phyloP scores from a whole-genome alignment of 2,113 vertebrate species.

The Eublepharis macularius region DNA sequence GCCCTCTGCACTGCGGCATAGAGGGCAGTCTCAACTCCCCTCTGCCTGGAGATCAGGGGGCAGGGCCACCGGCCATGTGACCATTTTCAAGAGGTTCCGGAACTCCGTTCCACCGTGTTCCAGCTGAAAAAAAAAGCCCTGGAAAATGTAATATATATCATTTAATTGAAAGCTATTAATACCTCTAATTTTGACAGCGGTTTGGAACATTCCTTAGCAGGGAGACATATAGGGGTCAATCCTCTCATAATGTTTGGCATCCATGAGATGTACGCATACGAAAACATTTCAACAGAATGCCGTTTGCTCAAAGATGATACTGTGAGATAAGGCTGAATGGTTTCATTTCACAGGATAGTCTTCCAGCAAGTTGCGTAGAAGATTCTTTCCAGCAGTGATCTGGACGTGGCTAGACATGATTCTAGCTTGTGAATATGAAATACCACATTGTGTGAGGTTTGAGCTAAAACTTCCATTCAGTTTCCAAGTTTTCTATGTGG shows the following conservation, averaged over 20 bases:
- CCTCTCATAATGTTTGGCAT: slow-evolving; percentile 16
- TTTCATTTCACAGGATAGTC: slow-evolving; percentile 3
- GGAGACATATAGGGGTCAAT: slow-evolving; percentile 2
- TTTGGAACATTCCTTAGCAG: slow-evolving; percentile 12
- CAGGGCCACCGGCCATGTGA: too few species aligned
- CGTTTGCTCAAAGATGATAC: slow-evolving; percentile 16
- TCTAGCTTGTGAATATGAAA: neutral
- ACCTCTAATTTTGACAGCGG: neutral
- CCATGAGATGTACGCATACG: neutral
- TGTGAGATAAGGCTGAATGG: neutral
- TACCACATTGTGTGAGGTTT: neutral
- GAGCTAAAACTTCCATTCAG: neutral
- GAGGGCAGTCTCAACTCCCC: too few species aligned
- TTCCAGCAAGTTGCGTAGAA: neutral
- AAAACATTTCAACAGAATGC: slow-evolving; percentile 15
- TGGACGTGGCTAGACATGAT: neutral
- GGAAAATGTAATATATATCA: neutral
- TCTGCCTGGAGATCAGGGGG: too few species aligned
- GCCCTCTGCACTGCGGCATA: too few species aligned
- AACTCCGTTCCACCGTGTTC: too few species aligned
- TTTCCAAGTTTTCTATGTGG: neutral
- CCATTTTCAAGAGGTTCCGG: too few species aligned
- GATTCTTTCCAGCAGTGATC: neutral
- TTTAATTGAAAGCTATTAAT: slow-evolving; percentile 16
- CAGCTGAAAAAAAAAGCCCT: too few species aligned